Evolutionary conservation across 1,140 invertebrate species (phyloP), one percentile per base, ranked within the genome.

Genomic region (Drosophila nigrodunni): DNA sequence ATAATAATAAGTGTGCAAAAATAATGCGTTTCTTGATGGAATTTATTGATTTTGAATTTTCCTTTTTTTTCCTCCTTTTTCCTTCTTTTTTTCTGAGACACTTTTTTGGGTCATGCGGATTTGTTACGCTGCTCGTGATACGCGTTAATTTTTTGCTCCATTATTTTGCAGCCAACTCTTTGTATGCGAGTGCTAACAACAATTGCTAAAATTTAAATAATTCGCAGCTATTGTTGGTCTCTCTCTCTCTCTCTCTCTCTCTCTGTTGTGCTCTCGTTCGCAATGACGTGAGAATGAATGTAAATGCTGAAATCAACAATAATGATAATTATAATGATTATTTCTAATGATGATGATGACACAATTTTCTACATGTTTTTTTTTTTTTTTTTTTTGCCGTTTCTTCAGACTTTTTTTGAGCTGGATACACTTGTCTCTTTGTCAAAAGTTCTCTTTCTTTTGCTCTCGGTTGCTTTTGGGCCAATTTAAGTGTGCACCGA

Each of bases 251-350:
- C 25, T n/a, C 41, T 43, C 10, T 43, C 25, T 30, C 3, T 30
- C 8, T 25, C 9, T 44, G 1, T 13, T 15, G 21, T 18, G 44
- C 7, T 46, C 11, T 59, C 11, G 11, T 47, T 69, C 52, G 46
- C 62, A 44, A 50, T 73, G 47, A 69, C 44, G 70, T 67, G 70
- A 67, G 62, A 73, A 73, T 59, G 70, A 73, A 73, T 73, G 70
- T 35, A 59, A 73, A 73, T 73, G 70, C 44, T 44, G 13, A 67
- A 73, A 58, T 73, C 70, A 67, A 67, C 70, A 73, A 73, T 73
- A 73, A 73, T 73, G 62, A 59, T 73, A 59, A 59, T 67, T 67
- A 64, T 64, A 30, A 67, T 67, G 47, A 67, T 50, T 46, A 46
- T 65, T 46, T 44, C 34, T 57, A 47, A 72, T 41, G 61, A 70